Conservation (phyloP, 2,113 vertebrate genomes). For the Procavia capensis region DNA sequence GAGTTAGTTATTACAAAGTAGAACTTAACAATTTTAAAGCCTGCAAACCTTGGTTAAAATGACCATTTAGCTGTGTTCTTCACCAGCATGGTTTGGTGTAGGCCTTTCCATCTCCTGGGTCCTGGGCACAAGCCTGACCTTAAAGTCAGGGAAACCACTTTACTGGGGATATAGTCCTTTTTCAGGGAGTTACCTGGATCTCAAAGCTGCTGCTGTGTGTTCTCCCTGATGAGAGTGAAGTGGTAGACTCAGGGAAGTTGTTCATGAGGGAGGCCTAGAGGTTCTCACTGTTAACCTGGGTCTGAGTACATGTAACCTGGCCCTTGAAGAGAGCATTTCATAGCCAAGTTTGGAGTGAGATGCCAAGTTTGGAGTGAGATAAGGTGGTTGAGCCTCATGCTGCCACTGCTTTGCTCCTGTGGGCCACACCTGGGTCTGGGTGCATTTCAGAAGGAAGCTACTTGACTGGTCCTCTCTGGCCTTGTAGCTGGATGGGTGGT, state of each 20-base stretch:
- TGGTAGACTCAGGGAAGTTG: not conserved
- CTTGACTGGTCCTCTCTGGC: not conserved
- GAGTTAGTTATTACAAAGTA: not conserved
- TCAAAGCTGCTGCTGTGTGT: not conserved
- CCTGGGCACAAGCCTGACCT: not conserved
- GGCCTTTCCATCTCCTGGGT: not conserved
- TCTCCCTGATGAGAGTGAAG: not conserved
- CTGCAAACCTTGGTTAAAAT: not conserved
- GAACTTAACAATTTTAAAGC: not conserved
- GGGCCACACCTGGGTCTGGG: not conserved
- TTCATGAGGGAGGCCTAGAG: too few relatives aligned
- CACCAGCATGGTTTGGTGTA: rapidly evolving
- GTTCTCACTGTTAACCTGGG: not conserved
- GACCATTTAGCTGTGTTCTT: not conserved
- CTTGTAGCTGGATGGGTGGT: not conserved
- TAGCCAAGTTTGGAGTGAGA: not conserved
- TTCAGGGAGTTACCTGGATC: too few relatives aligned
- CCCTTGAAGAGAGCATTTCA: not conserved
- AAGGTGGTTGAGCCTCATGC: not conserved
- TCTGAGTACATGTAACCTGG: not conserved
- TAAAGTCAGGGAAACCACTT: not conserved
- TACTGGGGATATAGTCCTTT: not conserved
- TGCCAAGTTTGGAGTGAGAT: not conserved
- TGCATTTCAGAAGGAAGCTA: not conserved
- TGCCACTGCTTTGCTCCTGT: not conserved